phyloP scores from a whole-genome alignment of 30 jellyfish, hydroid and myxozoan species.

The Aurelia aurita complex sp. Pacific region DNA sequence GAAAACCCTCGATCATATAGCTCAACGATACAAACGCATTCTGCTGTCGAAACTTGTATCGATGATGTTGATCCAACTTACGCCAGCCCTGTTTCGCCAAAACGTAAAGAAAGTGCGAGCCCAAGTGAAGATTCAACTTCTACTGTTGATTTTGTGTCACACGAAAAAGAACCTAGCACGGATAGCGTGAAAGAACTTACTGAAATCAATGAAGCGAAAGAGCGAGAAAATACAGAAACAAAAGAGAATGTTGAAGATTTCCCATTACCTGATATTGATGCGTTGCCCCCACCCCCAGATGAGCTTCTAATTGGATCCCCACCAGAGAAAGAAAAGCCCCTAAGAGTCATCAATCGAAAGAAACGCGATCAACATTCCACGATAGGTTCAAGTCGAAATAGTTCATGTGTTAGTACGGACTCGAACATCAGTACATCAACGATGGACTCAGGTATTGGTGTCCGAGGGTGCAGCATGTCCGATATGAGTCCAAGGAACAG shows the following conservation, averaged over 20 bases:
- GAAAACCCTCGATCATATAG: slow-evolving; percentile 6
- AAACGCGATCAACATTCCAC: slow-evolving; percentile 71
- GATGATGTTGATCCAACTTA: slow-evolving; percentile 44
- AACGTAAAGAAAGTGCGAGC: neutral
- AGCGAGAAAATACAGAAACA: neutral
- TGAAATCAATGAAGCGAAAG: slow-evolving; percentile 24
- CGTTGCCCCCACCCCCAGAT: slow-evolving; percentile 88
- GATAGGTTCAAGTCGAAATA: slow-evolving; percentile 73
- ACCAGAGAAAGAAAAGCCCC: slow-evolving; percentile 86
- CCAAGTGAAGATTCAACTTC: neutral
- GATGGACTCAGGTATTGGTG: slow-evolving; percentile 90
- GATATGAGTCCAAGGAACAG: slow-evolving; percentile 91
- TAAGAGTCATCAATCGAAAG: slow-evolving; percentile 86
- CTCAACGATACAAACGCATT: slow-evolving; percentile 2
- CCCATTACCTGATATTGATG: slow-evolving; percentile 63
- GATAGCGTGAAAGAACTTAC: slow-evolving; percentile 67
- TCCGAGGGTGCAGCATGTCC: slow-evolving; percentile 70
- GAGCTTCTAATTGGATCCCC: slow-evolving; percentile 69
- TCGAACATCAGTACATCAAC: slow-evolving; percentile 91
- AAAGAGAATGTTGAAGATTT: slow-evolving; percentile 13
- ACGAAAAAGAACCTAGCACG: slow-evolving; percentile 81
- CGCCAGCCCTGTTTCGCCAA: neutral
- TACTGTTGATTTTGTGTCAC: slow-evolving; percentile 6
- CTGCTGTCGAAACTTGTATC: slow-evolving; percentile 44
- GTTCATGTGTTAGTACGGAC: slow-evolving; percentile 95